Evolutionary conservation across 2,113 vertebrate genomes (phyloP).

Genomic region (Macquaria australasica): DNA sequence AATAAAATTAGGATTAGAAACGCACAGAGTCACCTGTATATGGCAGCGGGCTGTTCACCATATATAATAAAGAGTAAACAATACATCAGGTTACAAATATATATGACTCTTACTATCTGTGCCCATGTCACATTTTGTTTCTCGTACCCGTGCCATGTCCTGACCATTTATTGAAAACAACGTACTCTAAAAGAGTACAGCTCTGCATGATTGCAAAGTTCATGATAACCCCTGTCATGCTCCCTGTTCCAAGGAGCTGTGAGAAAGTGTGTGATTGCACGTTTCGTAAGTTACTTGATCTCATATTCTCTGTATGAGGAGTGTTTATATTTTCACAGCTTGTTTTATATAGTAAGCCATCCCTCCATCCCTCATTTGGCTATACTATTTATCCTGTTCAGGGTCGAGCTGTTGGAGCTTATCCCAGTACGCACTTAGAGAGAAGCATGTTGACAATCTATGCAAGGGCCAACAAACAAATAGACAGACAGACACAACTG

Average conservation of each 20-base stretch:
- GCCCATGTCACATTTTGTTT: background rate
- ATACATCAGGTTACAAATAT: background rate
- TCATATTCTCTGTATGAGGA: background rate
- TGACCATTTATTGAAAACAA: too few species aligned
- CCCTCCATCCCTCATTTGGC: background rate
- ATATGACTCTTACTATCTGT: background rate
- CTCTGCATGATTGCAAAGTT: background rate
- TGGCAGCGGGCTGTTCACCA: background rate
- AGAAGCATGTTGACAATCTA: background rate
- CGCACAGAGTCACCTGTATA: background rate
- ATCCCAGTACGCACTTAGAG: background rate
- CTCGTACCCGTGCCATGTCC: background rate
- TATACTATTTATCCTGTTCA: background rate
- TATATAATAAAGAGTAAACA: background rate
- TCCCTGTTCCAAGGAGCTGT: background rate
- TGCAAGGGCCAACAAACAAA: constrained; percentile 1
- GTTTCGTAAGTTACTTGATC: background rate
- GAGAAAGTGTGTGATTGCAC: background rate
- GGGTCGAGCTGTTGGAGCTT: background rate
- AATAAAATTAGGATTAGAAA: background rate
- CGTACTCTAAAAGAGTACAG: background rate
- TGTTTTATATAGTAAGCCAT: background rate
- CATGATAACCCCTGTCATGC: background rate
- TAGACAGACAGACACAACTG: background rate
- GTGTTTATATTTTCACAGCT: background rate